phyloP scores from a whole-genome alignment of 2,888 invertebrate genomes.

The Lasioglossum zephyrum region DNA sequence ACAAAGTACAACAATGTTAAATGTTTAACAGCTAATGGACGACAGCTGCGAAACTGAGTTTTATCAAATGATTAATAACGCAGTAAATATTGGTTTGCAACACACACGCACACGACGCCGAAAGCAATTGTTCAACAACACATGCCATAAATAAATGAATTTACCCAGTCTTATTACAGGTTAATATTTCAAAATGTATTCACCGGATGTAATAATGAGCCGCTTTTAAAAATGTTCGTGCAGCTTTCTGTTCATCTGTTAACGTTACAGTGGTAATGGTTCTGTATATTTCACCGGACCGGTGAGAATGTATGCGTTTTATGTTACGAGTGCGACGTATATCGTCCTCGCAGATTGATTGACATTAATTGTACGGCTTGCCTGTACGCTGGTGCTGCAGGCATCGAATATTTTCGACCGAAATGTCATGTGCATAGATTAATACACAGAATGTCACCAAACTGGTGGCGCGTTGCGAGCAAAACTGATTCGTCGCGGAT shows the following conservation, averaged over 20 bases:
- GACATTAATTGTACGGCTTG: conserved; percentile 62
- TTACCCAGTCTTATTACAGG: neutral
- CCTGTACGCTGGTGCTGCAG: conserved; percentile 29
- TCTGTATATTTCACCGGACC: neutral
- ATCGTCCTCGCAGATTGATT: conserved; percentile 50
- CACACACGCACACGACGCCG: neutral
- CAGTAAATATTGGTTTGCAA: neutral
- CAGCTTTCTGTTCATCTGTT: neutral
- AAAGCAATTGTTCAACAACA: neutral
- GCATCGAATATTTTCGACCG: conserved; percentile 28
- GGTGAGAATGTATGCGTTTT: neutral
- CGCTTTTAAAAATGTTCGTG: neutral
- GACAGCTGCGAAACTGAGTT: neutral
- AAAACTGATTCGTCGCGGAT: neutral
- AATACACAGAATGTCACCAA: conserved; percentile 17
- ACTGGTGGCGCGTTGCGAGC: neutral
- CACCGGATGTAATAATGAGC: neutral
- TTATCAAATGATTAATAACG: neutral
- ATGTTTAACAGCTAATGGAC: neutral
- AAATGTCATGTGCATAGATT: conserved; percentile 15
- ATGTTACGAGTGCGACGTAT: conserved; percentile 15
- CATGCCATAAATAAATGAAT: neutral
- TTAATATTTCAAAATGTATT: neutral
- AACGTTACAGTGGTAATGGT: conserved; percentile 11
- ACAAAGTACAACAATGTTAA: neutral